A percentile compares a stretch with the other conserved stretches of the same genome.
Evolutionary conservation across 1,140 invertebrate genomes (phyloP).

Genomic region (Caenorhabditis elegans): DNA sequence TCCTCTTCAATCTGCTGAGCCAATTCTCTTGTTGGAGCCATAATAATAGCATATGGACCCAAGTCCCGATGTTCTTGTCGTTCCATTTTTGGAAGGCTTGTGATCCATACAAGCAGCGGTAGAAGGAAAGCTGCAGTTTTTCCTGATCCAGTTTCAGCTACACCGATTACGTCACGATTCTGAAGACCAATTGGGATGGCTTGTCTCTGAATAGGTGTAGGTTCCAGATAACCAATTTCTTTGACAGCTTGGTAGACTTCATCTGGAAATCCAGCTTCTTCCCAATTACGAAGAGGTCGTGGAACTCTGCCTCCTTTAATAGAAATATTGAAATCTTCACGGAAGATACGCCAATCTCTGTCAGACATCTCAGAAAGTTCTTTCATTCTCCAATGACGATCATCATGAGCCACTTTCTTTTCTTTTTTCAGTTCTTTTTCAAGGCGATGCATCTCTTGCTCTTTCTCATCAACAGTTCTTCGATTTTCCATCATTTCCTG

Average conservation of each 20-base stretch:
- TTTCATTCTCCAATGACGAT: conserved; percentile 98
- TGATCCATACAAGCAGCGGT: conserved; percentile 95
- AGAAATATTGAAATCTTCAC: conserved; percentile 98
- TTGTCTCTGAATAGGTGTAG: conserved; percentile 97
- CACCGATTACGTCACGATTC: conserved; percentile 98
- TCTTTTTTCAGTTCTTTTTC: conserved; percentile 53
- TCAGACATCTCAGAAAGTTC: conserved; percentile 92
- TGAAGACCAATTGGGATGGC: conserved; percentile 97
- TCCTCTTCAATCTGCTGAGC: conserved; percentile 99
- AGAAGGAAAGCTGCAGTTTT: conserved; percentile 98
- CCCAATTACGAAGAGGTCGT: conserved; percentile 91
- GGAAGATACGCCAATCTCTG: conserved; percentile 98
- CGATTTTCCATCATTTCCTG: conserved; percentile 90
- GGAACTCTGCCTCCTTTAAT: conserved; percentile 96
- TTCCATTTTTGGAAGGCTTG: conserved; percentile 91
- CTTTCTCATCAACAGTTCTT: conserved; percentile 92
- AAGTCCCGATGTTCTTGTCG: conserved; percentile 73
- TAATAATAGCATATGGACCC: conserved; percentile 98
- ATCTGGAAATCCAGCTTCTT: conserved; percentile 85
- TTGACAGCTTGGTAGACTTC: conserved; percentile 74
- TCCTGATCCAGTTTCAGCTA: conserved; percentile 96
- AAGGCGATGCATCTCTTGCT: conserved; percentile 77
- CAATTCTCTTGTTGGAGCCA: conserved; percentile 96
- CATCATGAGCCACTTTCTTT: conserved; percentile 93
- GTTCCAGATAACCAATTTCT: conserved; percentile 92